Conservation (phyloP, 2,797 vertebrate genomes). For the Amniataba percoides region DNA sequence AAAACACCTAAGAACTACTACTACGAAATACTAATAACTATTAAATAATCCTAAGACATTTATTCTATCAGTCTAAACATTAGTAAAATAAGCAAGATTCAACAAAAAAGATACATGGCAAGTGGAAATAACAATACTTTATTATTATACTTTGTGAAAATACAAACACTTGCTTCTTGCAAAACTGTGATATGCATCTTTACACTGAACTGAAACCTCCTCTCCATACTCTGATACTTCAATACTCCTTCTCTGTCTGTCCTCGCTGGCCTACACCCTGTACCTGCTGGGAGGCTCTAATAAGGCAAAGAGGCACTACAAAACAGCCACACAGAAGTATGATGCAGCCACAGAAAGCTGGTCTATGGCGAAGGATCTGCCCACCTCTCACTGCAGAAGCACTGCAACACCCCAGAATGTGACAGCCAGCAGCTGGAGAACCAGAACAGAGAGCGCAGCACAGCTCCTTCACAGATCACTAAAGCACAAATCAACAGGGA, state of each 20-base stretch:
- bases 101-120: too few species aligned
- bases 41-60: too few species aligned
- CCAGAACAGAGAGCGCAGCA: constrained; percentile 78
- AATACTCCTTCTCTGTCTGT: constrained; percentile 75
- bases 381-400: constrained; percentile 78
- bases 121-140: too few species aligned
- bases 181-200: too few species aligned
- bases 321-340: constrained; percentile 87
- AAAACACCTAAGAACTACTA: too few species aligned
- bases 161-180: too few species aligned
- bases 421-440: constrained; percentile 77
- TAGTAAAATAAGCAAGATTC: too few species aligned
- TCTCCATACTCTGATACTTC: too few species aligned
- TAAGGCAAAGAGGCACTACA: constrained; percentile 88
- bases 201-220: not conserved
- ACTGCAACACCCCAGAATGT: constrained; percentile 81
- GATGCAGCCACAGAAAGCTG: constrained; percentile 87
- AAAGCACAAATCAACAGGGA: constrained; percentile 53
- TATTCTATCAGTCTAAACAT: too few species aligned
- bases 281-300: constrained; percentile 91
- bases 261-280: constrained; percentile 78
- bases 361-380: constrained; percentile 84
- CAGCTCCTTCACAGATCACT: constrained; percentile 57
- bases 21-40: too few species aligned
- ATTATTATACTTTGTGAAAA: too few species aligned